These are phyloP conservation scores for Leptopilina drosophilae DNA, from an alignment of 2,888 invertebrate species.

Conservation along the genomic window DNA sequence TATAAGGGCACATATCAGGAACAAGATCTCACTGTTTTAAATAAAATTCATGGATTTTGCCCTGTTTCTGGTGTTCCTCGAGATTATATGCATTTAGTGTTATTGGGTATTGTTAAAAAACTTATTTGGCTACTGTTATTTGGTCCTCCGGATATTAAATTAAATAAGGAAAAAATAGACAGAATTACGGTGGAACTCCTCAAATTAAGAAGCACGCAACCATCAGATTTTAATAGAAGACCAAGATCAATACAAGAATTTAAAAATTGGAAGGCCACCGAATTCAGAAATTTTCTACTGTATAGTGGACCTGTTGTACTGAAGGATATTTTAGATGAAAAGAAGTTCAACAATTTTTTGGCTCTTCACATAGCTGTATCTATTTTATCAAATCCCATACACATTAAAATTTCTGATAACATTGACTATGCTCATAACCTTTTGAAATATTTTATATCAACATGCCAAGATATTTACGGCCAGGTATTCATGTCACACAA, in stretches of 20 bases:
- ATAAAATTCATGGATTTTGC: too few relatives aligned
- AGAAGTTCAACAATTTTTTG: conserved; percentile 60
- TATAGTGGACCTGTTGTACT: neutral
- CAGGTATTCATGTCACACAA: conserved; percentile 61
- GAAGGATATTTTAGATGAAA: conserved; percentile 23
- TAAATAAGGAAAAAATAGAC: neutral
- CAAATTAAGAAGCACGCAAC: neutral
- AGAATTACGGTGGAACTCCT: neutral
- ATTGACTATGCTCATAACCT: conserved; percentile 55
- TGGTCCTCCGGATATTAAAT: neutral
- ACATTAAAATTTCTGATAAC: conserved; percentile 36
- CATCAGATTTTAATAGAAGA: conserved; percentile 4
- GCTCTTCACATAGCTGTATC: conserved; percentile 54
- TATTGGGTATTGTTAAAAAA: neutral
- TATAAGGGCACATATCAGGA: too few relatives aligned
- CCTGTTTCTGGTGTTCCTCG: too few relatives aligned
- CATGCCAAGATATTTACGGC: conserved; percentile 54
- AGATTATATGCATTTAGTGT: too few relatives aligned
- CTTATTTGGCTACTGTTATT: neutral
- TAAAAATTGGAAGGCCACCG: conserved; percentile 14
- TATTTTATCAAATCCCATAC: conserved; percentile 54
- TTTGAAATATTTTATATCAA: conserved; percentile 57
- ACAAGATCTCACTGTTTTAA: too few relatives aligned
- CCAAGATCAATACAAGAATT: conserved; percentile 6
- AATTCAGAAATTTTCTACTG: conserved; percentile 14